Evolutionary conservation across 2,113 vertebrate genomes (phyloP).

Genomic region (Antennarius striatus): DNA sequence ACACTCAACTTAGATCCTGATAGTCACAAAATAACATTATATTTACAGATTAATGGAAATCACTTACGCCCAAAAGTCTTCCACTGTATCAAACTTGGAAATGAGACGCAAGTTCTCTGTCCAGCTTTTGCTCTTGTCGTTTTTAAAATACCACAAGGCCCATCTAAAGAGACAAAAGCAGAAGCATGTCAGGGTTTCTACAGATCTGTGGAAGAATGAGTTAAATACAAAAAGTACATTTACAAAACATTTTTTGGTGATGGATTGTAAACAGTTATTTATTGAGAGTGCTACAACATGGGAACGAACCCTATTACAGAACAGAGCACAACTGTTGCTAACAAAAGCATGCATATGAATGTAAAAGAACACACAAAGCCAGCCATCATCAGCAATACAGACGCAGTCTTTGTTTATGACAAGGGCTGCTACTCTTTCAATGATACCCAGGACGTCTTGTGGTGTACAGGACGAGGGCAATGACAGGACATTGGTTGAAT

Average conservation of each 20-base stretch:
- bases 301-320: not conserved
- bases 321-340: slow-evolving; percentile 36
- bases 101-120: slow-evolving; percentile 85
- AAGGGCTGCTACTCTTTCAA: slow-evolving; percentile 60
- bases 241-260: not conserved
- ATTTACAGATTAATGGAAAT: not conserved
- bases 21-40: not conserved
- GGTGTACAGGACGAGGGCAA: slow-evolving; percentile 35
- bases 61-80: slow-evolving; percentile 87
- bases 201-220: no score
- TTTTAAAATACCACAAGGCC: slow-evolving; percentile 88
- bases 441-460: slow-evolving; percentile 32
- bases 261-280: not conserved
- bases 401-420: slow-evolving; percentile 57
- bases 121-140: slow-evolving; percentile 86
- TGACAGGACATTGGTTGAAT: slow-evolving; percentile 44
- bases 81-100: slow-evolving; percentile 85
- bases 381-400: slow-evolving; percentile 36
- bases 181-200: no score
- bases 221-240: no score
- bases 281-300: not conserved
- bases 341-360: slow-evolving; percentile 46
- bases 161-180: slow-evolving; percentile 69
- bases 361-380: slow-evolving; percentile 42
- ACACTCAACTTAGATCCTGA: not conserved